These are phyloP conservation scores for Macrosoma leucophasiata DNA, from an alignment of 2,888 invertebrate species.

Conservation along the genomic window DNA sequence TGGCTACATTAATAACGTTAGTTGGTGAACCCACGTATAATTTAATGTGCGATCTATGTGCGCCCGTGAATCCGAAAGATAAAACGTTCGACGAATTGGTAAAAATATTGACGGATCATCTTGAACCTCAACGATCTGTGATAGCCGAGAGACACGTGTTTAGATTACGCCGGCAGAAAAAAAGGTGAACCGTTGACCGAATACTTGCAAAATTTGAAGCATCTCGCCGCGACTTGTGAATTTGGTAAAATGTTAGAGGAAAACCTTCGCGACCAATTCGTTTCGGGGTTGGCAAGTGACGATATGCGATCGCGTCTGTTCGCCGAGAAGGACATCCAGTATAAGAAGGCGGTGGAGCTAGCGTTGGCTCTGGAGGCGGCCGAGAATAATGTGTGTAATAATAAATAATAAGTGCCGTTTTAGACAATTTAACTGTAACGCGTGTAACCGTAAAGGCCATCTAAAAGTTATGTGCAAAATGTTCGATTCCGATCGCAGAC, in stretches of 20 bases:
- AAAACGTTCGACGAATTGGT: slow-evolving; percentile 22
- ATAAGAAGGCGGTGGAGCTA: slow-evolving; percentile 4
- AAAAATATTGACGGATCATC: slow-evolving; percentile 14
- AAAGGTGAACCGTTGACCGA: slow-evolving; percentile 44
- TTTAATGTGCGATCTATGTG: slow-evolving; percentile 23
- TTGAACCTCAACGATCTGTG: slow-evolving; percentile 21
- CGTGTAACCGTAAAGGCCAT: too few relatives aligned
- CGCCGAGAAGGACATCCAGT: slow-evolving; percentile 8
- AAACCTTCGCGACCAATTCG: slow-evolving; percentile 13
- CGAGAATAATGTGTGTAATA: too few relatives aligned
- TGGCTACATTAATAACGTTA: slow-evolving; percentile 27
- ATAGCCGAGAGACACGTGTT: slow-evolving; percentile 19
- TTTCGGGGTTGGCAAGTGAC: slow-evolving; percentile 10
- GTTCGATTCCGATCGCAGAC: too few relatives aligned
- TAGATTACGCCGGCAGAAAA: slow-evolving; percentile 7
- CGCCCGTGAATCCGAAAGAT: slow-evolving; percentile 21
- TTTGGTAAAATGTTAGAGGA: slow-evolving; percentile 13
- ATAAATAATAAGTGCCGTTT: too few relatives aligned
- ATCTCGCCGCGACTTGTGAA: slow-evolving; percentile 19
- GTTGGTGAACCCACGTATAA: slow-evolving; percentile 27
- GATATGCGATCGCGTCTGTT: slow-evolving; percentile 11
- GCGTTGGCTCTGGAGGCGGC: slow-evolving; percentile 1
- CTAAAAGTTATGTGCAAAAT: too few relatives aligned
- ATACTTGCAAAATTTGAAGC: slow-evolving; percentile 20
- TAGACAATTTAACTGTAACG: too few relatives aligned